Evolutionary conservation across 2,113 vertebrate genomes (phyloP).

Genomic region (Mormyrus iriodes): DNA sequence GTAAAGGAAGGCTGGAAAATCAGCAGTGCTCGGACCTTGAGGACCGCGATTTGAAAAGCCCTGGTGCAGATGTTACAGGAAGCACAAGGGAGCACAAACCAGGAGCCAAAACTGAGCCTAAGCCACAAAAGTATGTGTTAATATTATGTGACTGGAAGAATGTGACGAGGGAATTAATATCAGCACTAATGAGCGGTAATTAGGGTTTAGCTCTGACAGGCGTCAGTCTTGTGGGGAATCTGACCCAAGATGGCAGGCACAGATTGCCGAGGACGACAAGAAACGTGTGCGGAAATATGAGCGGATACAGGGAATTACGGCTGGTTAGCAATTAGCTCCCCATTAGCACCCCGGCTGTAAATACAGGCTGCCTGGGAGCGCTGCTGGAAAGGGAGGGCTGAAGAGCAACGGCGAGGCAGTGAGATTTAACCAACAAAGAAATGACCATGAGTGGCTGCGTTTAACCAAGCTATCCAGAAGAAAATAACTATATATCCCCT

Average conservation of each 20-base stretch:
- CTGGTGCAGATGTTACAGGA: too few relatives aligned
- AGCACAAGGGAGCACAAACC: background rate
- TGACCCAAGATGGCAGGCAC: background rate
- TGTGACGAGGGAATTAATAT: background rate
- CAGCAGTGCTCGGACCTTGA: too few relatives aligned
- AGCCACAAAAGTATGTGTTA: background rate
- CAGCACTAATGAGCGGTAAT: background rate
- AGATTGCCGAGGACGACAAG: background rate
- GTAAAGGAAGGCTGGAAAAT: too few relatives aligned
- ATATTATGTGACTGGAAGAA: background rate
- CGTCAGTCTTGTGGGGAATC: background rate
- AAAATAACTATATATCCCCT: background rate
- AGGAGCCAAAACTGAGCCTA: too few relatives aligned
- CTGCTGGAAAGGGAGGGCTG: background rate
- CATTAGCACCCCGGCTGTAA: constrained; percentile 31
- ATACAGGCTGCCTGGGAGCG: constrained; percentile 33
- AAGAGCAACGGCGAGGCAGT: background rate
- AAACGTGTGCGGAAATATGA: background rate
- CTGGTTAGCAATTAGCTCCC: background rate
- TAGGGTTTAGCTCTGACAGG: background rate
- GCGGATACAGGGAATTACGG: background rate
- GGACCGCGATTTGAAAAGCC: too few relatives aligned
- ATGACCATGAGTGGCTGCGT: background rate
- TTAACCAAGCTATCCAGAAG: constrained; percentile 1
- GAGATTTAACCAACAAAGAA: background rate